phyloP scores from a whole-genome alignment of 2,113 vertebrate genomes.

The Percina caprodes region DNA sequence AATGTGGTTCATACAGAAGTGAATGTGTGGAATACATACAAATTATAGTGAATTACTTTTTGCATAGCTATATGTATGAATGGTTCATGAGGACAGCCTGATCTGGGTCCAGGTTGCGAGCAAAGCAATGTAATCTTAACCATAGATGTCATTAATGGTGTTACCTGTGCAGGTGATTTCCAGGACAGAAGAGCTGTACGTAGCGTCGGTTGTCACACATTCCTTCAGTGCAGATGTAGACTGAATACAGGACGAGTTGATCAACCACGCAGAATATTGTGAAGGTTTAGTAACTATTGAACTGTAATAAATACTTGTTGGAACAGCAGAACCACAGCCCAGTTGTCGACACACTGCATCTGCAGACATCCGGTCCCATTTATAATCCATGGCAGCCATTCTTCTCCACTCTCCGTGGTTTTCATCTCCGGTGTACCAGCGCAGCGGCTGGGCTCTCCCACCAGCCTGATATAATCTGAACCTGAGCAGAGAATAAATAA shows the following conservation, averaged over 20 bases:
- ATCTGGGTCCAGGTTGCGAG: not conserved
- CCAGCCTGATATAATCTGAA: no score
- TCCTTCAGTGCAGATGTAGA: not conserved
- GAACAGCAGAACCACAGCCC: not conserved
- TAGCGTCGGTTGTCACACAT: not conserved
- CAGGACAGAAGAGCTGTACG: not conserved
- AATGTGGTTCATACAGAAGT: no score
- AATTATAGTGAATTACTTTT: no score
- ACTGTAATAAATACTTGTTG: no score
- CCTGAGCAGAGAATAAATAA: no score
- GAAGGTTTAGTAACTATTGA: rapidly evolving
- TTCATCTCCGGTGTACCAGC: not conserved
- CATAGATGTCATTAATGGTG: not conserved
- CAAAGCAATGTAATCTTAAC: not conserved
- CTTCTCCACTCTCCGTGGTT: not conserved
- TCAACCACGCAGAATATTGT: not conserved
- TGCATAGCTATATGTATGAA: no score
- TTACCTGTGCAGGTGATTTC: slow-evolving; percentile 7
- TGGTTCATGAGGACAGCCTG: no score
- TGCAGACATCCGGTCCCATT: not conserved
- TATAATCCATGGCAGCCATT: rapidly evolving
- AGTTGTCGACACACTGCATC: not conserved
- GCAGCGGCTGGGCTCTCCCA: not conserved
- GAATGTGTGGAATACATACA: no score
- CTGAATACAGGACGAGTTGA: not conserved